These are phyloP conservation scores for Kradibia gibbosae DNA, from an alignment of 1,140 invertebrate genomes.

Conservation along the genomic window DNA sequence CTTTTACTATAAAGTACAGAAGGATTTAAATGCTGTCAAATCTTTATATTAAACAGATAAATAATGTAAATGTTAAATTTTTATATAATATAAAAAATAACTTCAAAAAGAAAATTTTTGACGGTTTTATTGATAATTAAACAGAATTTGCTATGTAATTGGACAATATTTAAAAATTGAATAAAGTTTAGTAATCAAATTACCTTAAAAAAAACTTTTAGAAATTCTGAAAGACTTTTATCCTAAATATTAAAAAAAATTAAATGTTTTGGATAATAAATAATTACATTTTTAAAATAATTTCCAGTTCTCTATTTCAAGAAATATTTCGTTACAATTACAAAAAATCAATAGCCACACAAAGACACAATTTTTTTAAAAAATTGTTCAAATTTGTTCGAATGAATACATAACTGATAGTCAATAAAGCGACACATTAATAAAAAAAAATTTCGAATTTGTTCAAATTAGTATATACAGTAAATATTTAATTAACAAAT, in stretches of 20 bases:
- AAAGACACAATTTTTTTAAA: slow-evolving; percentile 2
- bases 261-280: background rate
- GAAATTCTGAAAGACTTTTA: background rate
- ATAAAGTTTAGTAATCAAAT: background rate
- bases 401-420: slow-evolving; percentile 25
- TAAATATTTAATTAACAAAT: slow-evolving; percentile 29
- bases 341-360: background rate
- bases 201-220: background rate
- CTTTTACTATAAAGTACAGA: no score
- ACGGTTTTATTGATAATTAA: background rate
- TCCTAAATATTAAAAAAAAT: background rate
- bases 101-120: no score
- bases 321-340: background rate
- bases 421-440: no score
- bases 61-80: no score
- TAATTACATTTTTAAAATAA: background rate
- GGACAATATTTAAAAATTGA: background rate
- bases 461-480: no score
- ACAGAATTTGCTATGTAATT: background rate
- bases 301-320: background rate
- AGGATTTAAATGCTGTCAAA: no score
- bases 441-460: no score
- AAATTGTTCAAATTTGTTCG: slow-evolving; percentile 29
- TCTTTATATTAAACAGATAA: no score
- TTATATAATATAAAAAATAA: background rate